These are phyloP conservation scores for Atta cephalotes DNA, from an alignment of 1,140 invertebrate species.

Conservation along the genomic window DNA sequence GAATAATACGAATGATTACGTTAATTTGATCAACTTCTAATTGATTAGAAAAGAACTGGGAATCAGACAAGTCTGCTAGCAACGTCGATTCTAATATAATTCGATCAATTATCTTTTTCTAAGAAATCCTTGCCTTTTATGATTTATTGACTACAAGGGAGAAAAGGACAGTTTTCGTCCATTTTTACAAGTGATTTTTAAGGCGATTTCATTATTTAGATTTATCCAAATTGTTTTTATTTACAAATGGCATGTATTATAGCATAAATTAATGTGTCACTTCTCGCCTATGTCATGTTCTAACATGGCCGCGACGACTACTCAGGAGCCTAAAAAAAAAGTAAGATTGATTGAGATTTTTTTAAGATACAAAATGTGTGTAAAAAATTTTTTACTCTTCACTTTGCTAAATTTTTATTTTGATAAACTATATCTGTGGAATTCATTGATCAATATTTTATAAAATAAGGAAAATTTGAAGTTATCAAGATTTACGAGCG, in stretches of 20 bases:
- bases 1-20: slow-evolving; percentile 23
- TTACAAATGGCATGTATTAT: too few relatives aligned
- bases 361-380: neutral
- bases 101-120: neutral
- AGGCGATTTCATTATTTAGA: too few relatives aligned
- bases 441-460: neutral
- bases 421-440: neutral
- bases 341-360: neutral
- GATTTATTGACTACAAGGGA: too few relatives aligned
- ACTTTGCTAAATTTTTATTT: neutral
- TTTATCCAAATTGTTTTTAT: too few relatives aligned
- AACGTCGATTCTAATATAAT: slow-evolving; percentile 10
- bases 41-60: slow-evolving; percentile 7
- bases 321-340: neutral
- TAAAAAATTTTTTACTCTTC: neutral
- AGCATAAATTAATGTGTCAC: too few relatives aligned
- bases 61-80: slow-evolving; percentile 5
- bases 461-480: neutral
- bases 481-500: too few relatives aligned
- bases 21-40: slow-evolving; percentile 14
- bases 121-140: neutral
- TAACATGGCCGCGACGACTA: too few relatives aligned
- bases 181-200: too few relatives aligned
- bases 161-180: too few relatives aligned
- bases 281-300: too few relatives aligned